These are phyloP conservation scores for Tarsius wallacei DNA, from an alignment of 2,797 vertebrate genomes.

Conservation along the genomic window DNA sequence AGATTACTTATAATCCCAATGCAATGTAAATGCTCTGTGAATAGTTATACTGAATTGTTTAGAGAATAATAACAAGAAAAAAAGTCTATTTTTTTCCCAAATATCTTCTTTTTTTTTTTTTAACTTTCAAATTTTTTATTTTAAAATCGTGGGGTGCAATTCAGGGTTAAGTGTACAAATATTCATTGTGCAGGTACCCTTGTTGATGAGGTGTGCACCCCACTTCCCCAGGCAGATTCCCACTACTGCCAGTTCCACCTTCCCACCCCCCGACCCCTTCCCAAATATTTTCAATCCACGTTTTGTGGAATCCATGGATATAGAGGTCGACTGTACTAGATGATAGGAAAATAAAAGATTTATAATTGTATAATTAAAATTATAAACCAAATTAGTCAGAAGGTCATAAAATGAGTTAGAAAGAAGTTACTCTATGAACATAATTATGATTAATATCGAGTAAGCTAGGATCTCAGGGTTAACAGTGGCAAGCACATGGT, in stretches of 20 bases:
- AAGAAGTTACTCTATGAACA: conserved; percentile 38
- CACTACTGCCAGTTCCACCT: too few relatives aligned
- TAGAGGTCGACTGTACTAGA: not conserved
- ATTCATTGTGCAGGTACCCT: too few relatives aligned
- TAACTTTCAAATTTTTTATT: too few relatives aligned
- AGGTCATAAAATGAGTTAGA: conserved; percentile 3
- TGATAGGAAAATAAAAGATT: not conserved
- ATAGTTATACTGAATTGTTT: not conserved
- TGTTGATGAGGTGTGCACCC: too few relatives aligned
- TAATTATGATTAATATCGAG: not conserved
- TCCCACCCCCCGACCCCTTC: too few relatives aligned
- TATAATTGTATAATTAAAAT: conserved; percentile 1
- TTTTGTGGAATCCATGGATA: not conserved
- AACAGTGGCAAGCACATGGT: not conserved
- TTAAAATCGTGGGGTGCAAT: too few relatives aligned
- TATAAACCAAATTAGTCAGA: conserved; percentile 42
- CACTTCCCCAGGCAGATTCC: too few relatives aligned
- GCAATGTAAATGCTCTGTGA: not conserved
- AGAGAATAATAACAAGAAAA: not conserved
- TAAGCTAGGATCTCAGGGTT: not conserved
- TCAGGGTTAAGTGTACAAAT: too few relatives aligned
- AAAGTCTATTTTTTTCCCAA: not conserved
- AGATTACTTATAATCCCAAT: not conserved
- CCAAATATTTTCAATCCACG: not conserved
- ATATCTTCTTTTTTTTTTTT: too few relatives aligned